These are phyloP conservation scores for Brachyhypopomus occidentalis DNA, from an alignment of 2,113 vertebrate genomes.

Conservation along the genomic window DNA sequence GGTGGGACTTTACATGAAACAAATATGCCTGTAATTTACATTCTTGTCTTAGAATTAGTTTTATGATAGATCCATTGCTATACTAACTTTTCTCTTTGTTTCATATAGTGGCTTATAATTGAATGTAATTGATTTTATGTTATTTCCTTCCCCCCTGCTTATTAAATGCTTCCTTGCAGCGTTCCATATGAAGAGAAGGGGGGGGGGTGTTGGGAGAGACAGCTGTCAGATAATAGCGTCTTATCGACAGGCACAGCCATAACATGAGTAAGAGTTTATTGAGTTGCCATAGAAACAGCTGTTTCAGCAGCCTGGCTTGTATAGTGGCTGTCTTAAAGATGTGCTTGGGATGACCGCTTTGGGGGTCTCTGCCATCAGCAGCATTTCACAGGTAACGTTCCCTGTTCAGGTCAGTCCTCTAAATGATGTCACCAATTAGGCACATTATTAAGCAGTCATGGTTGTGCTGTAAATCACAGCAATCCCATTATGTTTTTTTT, in stretches of 20 bases:
- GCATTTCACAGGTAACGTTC: slow-evolving; percentile 35
- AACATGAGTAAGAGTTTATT: slow-evolving; percentile 80
- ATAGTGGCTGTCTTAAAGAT: slow-evolving; percentile 36
- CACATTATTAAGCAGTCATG: slow-evolving; percentile 9
- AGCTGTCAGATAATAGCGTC: slow-evolving; percentile 10
- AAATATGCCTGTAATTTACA: too few relatives aligned
- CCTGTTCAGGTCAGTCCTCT: slow-evolving; percentile 35
- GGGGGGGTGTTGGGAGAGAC: slow-evolving; percentile 44
- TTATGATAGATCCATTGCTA: neutral
- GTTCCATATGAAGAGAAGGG: neutral
- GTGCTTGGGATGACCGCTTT: slow-evolving; percentile 50
- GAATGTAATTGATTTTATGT: too few relatives aligned
- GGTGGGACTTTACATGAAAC: too few relatives aligned
- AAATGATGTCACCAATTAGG: slow-evolving; percentile 21
- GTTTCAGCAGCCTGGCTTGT: slow-evolving; percentile 55
- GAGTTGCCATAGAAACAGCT: slow-evolving; percentile 80
- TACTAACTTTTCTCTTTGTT: too few relatives aligned
- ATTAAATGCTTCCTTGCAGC: neutral
- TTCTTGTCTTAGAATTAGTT: neutral
- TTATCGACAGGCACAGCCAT: slow-evolving; percentile 63
- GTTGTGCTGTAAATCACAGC: neutral
- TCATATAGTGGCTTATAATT: too few relatives aligned
- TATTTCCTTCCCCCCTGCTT: neutral
- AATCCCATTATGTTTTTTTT: neutral
- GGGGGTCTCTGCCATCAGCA: slow-evolving; percentile 10